These are phyloP conservation scores for Pluvianellus socialis DNA, from an alignment of 2,113 vertebrate species.

Conservation along the genomic window DNA sequence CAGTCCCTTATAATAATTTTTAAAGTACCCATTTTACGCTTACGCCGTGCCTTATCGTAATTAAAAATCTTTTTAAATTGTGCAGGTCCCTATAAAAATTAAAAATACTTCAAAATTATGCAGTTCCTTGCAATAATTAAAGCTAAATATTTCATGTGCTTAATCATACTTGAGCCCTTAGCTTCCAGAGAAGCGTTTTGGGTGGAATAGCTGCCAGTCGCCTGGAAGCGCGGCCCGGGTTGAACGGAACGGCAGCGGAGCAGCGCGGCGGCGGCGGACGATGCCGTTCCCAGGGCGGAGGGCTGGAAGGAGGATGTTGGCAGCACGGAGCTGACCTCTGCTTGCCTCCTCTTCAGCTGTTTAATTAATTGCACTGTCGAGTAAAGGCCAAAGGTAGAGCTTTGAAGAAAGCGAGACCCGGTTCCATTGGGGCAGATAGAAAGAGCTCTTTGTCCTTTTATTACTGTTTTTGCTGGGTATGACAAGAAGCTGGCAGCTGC, in stretches of 20 bases:
- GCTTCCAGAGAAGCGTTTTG: accelerated
- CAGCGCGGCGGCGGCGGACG: accelerated
- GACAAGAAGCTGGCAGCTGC: conserved; percentile 15
- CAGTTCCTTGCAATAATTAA: background rate
- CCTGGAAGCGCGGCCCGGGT: background rate
- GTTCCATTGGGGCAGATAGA: conserved; percentile 1
- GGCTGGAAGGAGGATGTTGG: background rate
- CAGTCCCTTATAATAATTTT: background rate
- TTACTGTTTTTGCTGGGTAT: background rate
- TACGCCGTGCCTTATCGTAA: background rate
- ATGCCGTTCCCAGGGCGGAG: background rate
- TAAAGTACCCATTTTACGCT: background rate
- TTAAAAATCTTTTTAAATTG: background rate
- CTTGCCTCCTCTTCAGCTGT: background rate
- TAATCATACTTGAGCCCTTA: background rate
- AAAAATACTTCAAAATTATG: background rate
- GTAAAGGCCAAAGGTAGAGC: conserved; percentile 36
- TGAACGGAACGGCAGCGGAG: background rate
- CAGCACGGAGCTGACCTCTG: background rate
- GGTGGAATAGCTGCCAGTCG: background rate
- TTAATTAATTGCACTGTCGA: conserved; percentile 1
- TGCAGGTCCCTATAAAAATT: background rate
- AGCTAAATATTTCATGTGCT: background rate
- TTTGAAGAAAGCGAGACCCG: background rate
- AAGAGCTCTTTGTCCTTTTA: conserved; percentile 62